These are phyloP conservation scores for Drosophila rubida DNA, from an alignment of 2,888 invertebrate genomes.

Conservation along the genomic window DNA sequence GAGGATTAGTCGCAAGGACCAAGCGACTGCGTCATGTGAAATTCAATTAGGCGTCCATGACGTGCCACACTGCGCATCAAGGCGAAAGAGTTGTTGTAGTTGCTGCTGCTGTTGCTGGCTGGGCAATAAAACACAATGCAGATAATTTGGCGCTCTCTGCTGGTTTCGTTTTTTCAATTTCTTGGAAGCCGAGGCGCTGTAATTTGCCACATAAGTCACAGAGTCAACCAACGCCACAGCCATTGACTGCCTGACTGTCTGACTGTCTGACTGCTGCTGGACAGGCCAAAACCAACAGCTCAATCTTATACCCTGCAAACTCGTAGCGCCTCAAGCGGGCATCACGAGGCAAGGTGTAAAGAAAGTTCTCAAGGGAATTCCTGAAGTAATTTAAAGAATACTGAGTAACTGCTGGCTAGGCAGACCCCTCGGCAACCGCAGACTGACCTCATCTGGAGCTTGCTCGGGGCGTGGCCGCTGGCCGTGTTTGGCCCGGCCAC, in stretches of 20 bases:
- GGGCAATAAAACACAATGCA: slow-evolving; percentile 76
- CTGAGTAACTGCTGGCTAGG: not conserved
- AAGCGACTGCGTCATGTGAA: slow-evolving; percentile 53
- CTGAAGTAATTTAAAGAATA: not conserved
- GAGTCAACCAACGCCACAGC: slow-evolving; percentile 55
- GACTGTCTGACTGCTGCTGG: too few species aligned
- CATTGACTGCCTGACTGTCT: slow-evolving; percentile 27
- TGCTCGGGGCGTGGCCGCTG: slow-evolving; percentile 57
- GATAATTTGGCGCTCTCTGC: slow-evolving; percentile 77
- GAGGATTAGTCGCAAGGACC: slow-evolving; percentile 70
- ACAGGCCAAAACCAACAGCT: slow-evolving; percentile 65
- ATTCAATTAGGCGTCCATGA: slow-evolving; percentile 79
- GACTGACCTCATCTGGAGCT: slow-evolving; percentile 46
- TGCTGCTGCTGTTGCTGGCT: slow-evolving; percentile 22
- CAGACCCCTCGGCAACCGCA: not conserved
- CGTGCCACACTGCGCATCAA: slow-evolving; percentile 64
- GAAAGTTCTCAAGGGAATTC: not conserved
- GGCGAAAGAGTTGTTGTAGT: slow-evolving; percentile 36
- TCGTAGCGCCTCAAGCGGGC: not conserved
- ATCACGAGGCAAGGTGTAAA: not conserved
- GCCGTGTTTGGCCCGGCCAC: slow-evolving; percentile 61
- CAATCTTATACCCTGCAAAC: slow-evolving; percentile 52
- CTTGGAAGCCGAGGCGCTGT: slow-evolving; percentile 70
- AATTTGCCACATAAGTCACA: slow-evolving; percentile 82
- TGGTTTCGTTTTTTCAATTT: slow-evolving; percentile 69